Base-by-base conservation (phyloP, 2,113 vertebrate species). In the Anolis sagrei region DNA sequence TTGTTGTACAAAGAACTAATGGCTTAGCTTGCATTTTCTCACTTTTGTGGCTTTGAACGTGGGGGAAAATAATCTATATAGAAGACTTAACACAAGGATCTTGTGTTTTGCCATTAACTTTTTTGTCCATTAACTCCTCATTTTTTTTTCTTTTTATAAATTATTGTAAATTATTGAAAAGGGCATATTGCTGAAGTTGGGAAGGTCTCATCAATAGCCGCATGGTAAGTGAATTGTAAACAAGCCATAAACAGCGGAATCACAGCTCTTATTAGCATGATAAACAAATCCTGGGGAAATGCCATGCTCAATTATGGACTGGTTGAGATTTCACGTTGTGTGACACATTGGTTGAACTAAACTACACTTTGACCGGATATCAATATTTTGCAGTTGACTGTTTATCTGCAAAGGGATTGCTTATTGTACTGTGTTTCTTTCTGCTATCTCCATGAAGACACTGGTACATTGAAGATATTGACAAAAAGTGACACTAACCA, bases 101-200 rank as follows among this genome's bases (percentile, higher is more conserved):
- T 84, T 84, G 23, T 54, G 16, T 77, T 84, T 9, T 36, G 14
- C 32, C 64, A 54, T 76, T 84, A 32, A 34, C 61, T 36, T 76
- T 84, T 70, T 58, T 66, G 25, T 32, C 34, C 32, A 70, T 64
- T n/a, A 79, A 16, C 68, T 62, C 6, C 2, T 62, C 19, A 25
- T 5, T 72, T 23, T 39, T 6, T 39, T 11, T 62, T 62, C 58
- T 54, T 70, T n/a, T 29, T 25, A 44, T 36, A 72, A 34, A 34
- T 80, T 86, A 80, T 51, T 66, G 19, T 48, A 74, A 64, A 34
- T 80, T 80, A 80, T 86, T 74, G 18, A 80, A 79, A 85, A 29
- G 23, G 64, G 7, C 27, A 74, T 11, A 49, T 11, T 29, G 44
- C 1, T 36, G 32, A 86, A 74, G 58, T 80, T 48, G 64, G 54